Base-by-base conservation (phyloP, 1,140 invertebrate species). In the Eumaeus atala region DNA sequence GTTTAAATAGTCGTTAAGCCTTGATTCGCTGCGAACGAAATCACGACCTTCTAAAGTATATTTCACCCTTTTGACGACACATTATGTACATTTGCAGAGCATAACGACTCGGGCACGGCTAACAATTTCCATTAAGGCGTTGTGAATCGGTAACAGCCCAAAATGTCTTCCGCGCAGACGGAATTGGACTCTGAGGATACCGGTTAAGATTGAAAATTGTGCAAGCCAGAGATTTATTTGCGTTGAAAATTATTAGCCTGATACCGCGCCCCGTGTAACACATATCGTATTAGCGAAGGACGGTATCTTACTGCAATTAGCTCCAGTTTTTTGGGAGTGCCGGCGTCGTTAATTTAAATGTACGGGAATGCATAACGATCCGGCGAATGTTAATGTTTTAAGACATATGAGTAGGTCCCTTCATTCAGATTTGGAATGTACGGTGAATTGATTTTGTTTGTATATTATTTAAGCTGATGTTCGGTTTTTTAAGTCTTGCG, bases 11-110 rank as follows among this genome's bases (percentile, higher is more conserved):
- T 70, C 65, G 63, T 68, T 69, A 73, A 77, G 61, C 70, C 67
- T 59, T 60, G 66, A 74, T 58, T 73, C 67, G 61, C 63, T 64
- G 66, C 62, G 68, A 73, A 77, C 67, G 60, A 77, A 85, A 85
- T 85, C 82, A 83, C 74, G 68, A 67, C 67, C 66, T 72, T 70
- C 67, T 75, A 76, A 79, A 83, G 78, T 85, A 84, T 81, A 83
- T 82, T 85, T 83, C 75, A 85, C 79, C 82, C 82, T 84, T 84
- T 85, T 85, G 80, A 84, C 75, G 80, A 82, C 77, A 79, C 75
- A 85, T 82, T 84, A 83, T 76, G 74, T 83, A 85, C 80, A 84
- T 85, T 85, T 74, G 75, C 77, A 80, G 74, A 72, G 78, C 73
- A 75, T 85, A 85, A 83, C 76, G 77, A 80, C 76, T 77, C 74